These are phyloP conservation scores for Poeciliopsis turneri DNA, from an alignment of 2,797 vertebrate genomes.

Conservation along the genomic window DNA sequence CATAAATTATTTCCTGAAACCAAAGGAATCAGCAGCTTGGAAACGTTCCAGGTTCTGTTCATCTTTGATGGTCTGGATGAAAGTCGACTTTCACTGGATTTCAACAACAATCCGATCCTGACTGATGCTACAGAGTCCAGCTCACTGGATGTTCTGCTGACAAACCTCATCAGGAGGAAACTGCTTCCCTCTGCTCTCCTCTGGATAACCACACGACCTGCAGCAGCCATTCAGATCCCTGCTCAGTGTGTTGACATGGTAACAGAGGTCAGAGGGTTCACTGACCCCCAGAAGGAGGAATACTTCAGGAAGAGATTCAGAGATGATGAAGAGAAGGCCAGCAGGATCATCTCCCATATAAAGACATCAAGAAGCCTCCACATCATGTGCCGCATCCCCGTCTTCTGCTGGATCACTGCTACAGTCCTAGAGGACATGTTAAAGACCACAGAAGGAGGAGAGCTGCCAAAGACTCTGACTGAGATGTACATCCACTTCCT, in stretches of 20 bases:
- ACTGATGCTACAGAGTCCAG: background rate
- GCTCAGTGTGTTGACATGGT: background rate
- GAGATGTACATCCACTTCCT: background rate
- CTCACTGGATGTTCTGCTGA: constrained; percentile 2
- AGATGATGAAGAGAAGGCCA: background rate
- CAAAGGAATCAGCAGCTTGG: background rate
- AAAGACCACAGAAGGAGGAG: background rate
- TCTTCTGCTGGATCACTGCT: background rate
- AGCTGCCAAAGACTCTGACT: background rate
- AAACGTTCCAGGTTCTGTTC: background rate
- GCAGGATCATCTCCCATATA: background rate
- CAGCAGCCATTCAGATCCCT: constrained; percentile 1
- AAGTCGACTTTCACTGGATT: background rate
- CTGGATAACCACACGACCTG: constrained; percentile 6
- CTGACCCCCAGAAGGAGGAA: background rate
- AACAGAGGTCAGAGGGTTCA: background rate
- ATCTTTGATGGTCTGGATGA: background rate
- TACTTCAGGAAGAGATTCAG: background rate
- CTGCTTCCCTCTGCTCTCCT: constrained; percentile 3
- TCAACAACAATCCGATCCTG: background rate
- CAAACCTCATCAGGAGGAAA: background rate
- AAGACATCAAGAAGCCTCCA: background rate
- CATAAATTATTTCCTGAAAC: background rate
- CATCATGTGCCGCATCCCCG: background rate
- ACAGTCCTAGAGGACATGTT: background rate